These are phyloP conservation scores for Phortica okadai DNA, from an alignment of 2,888 invertebrate genomes.

Conservation along the genomic window DNA sequence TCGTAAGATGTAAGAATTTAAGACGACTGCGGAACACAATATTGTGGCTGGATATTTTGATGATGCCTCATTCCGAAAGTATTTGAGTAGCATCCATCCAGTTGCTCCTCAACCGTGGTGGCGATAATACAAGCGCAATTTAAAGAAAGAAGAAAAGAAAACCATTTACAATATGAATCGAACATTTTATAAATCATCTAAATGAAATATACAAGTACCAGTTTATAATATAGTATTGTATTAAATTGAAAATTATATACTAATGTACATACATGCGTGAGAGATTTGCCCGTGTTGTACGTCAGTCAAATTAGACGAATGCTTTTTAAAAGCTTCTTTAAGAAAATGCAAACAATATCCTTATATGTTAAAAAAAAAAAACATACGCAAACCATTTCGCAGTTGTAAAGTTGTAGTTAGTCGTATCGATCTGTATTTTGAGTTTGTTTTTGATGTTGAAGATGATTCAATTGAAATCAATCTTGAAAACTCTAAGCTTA, in stretches of 20 bases:
- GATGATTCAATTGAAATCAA: neutral
- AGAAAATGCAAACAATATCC: neutral
- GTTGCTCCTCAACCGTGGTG: no score
- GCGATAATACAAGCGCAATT: neutral
- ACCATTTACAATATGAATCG: neutral
- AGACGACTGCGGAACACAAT: neutral
- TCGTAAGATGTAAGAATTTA: neutral
- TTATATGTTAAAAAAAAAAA: neutral
- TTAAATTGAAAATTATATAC: neutral
- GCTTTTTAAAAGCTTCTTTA: constrained; percentile 26
- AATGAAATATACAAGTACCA: constrained; percentile 9
- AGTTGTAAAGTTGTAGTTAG: no score
- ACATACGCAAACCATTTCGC: neutral
- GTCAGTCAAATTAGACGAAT: constrained; percentile 13
- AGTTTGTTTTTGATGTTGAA: no score
- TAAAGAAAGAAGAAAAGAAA: neutral
- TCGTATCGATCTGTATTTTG: no score
- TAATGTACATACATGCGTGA: neutral
- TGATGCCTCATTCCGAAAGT: no score
- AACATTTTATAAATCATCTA: constrained; percentile 1
- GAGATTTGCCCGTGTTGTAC: neutral
- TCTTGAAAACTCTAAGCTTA: neutral
- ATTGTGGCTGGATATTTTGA: neutral
- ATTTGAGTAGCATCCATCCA: no score
- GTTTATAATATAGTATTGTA: constrained; percentile 15